These are phyloP conservation scores for Origma solitaria DNA, from an alignment of 2,113 vertebrate genomes.

Conservation along the genomic window DNA sequence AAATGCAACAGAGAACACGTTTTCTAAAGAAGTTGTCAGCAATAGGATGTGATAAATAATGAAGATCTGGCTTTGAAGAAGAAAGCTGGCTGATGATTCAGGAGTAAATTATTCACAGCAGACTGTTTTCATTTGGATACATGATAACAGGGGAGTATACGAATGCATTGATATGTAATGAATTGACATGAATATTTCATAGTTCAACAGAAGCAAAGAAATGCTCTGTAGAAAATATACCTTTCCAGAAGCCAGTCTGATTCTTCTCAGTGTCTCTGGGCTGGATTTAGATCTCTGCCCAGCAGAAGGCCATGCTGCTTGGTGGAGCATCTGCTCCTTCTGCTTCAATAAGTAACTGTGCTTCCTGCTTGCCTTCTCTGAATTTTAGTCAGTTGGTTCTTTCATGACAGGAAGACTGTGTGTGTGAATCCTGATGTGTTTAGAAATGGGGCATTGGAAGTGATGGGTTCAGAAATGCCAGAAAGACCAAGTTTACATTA, in stretches of 20 bases:
- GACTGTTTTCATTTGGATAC: constrained; percentile 15
- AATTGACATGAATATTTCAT: constrained; percentile 40
- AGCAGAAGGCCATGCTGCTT: background rate
- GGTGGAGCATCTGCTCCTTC: background rate
- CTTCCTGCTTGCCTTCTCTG: background rate
- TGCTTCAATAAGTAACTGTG: background rate
- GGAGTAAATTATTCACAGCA: constrained; percentile 26
- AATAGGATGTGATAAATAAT: background rate
- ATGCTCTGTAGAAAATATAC: background rate
- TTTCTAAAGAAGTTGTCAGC: background rate
- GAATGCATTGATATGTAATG: background rate
- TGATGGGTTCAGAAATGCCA: background rate
- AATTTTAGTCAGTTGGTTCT: background rate
- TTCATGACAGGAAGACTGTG: background rate
- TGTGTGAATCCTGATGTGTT: background rate
- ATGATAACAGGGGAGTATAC: constrained; percentile 4
- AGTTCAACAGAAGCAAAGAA: background rate
- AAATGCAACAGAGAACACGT: background rate
- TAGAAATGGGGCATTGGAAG: background rate
- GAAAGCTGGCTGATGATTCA: background rate
- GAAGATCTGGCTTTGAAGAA: background rate
- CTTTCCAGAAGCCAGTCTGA: background rate
- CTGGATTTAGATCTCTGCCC: background rate
- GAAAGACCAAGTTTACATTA: background rate
- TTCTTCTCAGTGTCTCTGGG: background rate